phyloP scores from a whole-genome alignment of 2,113 vertebrate genomes.

The Butorides virescens region DNA sequence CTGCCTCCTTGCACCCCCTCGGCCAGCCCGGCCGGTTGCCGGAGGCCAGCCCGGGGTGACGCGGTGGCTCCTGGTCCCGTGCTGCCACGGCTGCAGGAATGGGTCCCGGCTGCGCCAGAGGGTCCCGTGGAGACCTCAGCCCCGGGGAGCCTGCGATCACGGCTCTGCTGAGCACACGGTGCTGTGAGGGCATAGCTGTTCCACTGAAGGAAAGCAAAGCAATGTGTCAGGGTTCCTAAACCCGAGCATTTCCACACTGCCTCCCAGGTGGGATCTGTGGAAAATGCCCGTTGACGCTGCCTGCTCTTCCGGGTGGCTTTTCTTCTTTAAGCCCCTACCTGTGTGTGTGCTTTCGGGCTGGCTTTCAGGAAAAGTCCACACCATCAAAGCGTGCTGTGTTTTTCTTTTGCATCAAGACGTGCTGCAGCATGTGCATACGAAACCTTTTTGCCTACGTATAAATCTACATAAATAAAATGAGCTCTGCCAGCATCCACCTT shows the following conservation, averaged over 20 bases:
- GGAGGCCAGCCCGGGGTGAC: neutral
- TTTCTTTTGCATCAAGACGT: neutral
- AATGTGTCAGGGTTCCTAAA: neutral
- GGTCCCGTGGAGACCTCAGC: neutral
- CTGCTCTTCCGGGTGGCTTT: neutral
- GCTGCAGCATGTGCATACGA: neutral
- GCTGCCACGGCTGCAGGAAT: neutral
- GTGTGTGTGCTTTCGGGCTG: neutral
- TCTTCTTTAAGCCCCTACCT: neutral
- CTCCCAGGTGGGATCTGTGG: rapidly evolving
- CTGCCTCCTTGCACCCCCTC: neutral
- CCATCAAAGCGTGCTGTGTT: neutral
- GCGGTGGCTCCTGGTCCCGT: neutral
- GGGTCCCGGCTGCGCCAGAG: neutral
- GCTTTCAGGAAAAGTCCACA: neutral
- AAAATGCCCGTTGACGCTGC: neutral
- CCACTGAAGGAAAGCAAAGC: neutral
- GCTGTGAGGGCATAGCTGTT: neutral
- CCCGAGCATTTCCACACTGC: neutral
- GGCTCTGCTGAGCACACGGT: rapidly evolving
- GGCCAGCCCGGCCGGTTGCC: neutral
- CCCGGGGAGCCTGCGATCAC: too few species aligned
- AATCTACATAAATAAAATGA: neutral
- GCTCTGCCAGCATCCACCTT: neutral
- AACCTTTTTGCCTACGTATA: neutral